Evolutionary conservation across 2,113 vertebrate species (phyloP), one percentile per base, ranked within the genome.

Genomic region (Crocuta crocuta): DNA sequence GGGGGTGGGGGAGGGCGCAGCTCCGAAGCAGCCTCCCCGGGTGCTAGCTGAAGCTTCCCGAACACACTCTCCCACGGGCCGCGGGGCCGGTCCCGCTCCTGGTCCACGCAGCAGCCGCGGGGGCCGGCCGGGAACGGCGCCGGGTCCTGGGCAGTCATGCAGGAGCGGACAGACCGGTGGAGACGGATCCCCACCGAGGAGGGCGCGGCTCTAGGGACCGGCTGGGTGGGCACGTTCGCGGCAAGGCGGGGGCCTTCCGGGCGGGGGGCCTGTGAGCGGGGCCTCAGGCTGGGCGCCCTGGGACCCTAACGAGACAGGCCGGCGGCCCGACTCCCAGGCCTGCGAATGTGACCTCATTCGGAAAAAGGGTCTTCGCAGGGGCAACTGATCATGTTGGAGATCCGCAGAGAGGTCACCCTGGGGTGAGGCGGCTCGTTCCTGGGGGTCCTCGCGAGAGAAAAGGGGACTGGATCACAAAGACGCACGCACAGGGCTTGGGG

Each of bases 61-160:
- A 43, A 17, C 13, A 0, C 2, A 5, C 6, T 3, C 55, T 65
- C 43, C 71, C 24, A 15, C 63, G 2, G 35, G 45, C 76, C 11
- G 0, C 31, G 1, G 4, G 1, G 39, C 28, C 71, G 48, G 8
- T 0, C 39, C 0, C 19, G 55, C 71, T 45, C 28, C 28, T 6
- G 0, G 12, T 10, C n/a, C 28, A 0, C 0, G 39, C 28, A 0
- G 70, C 53, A 24, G 70, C 12, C 3, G 39, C 68, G 17, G 86
- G 68, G 11, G 35, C 35, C 4, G 0, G 39, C 21, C 53, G 7
- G 28, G 10, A 55, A 23, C 28, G 0, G 70, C 1, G 7, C 53
- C 23, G 13, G 2, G 39, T 6, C 10, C 24, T 23, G 35, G 70
- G 39, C 58, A 73, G 28, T 70, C 10, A 0, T 43, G 53, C 17